phyloP scores from a whole-genome alignment of 2,888 invertebrate genomes.

The Xestoiulus laeticollis region DNA sequence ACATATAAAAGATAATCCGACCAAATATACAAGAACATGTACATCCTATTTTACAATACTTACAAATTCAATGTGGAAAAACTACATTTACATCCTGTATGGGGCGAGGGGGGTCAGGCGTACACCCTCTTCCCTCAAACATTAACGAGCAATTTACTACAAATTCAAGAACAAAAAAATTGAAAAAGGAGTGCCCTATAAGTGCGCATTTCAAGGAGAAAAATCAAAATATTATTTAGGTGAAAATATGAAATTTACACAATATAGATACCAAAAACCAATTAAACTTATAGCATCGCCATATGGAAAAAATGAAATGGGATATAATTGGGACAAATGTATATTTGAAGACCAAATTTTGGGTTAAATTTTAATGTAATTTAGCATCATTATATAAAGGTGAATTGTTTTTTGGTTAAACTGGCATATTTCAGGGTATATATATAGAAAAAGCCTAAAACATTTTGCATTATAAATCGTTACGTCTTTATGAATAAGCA shows the following conservation, averaged over 20 bases:
- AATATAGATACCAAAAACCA: not conserved
- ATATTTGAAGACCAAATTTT: no score
- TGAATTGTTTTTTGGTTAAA: not conserved
- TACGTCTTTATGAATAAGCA: no score
- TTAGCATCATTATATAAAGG: not conserved
- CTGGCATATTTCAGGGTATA: no score
- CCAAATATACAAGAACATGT: slow-evolving; percentile 48
- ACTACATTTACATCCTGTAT: slow-evolving; percentile 18
- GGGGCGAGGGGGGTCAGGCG: not conserved
- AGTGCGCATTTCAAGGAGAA: not conserved
- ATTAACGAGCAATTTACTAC: not conserved
- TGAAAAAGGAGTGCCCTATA: not conserved
- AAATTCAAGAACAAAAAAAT: not conserved
- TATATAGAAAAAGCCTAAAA: no score
- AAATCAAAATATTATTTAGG: not conserved
- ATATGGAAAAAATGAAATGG: not conserved
- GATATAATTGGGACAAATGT: no score
- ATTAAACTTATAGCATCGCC: not conserved
- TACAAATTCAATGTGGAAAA: slow-evolving; percentile 38
- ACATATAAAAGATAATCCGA: slow-evolving; percentile 11
- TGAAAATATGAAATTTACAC: not conserved
- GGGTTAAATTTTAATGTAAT: no score
- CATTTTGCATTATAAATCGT: no score
- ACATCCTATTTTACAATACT: slow-evolving; percentile 49
- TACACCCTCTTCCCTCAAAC: not conserved